phyloP scores from a whole-genome alignment of 1,140 invertebrate genomes.

The Drosophila pseudoobscura region DNA sequence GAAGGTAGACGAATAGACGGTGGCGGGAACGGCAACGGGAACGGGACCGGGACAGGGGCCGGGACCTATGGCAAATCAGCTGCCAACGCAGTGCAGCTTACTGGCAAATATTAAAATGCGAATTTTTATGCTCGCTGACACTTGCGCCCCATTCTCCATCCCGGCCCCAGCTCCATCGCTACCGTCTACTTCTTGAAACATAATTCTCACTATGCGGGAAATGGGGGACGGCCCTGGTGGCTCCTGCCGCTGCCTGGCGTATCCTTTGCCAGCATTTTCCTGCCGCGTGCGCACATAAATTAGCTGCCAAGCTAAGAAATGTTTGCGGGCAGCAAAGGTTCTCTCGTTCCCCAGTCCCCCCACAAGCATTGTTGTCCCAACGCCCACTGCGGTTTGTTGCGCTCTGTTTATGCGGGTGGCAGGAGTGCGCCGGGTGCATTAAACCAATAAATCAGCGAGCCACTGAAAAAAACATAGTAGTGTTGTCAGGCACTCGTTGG shows the following conservation, averaged over 20 bases:
- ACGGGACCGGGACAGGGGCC: background rate
- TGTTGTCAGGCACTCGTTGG: constrained; percentile 71
- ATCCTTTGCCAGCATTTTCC: constrained; percentile 77
- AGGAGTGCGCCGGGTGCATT: constrained; percentile 63
- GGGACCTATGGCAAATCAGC: constrained; percentile 67
- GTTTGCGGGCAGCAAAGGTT: constrained; percentile 73
- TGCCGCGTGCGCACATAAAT: constrained; percentile 79
- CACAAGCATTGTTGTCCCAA: constrained; percentile 44
- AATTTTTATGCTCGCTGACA: constrained; percentile 80
- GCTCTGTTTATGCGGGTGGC: constrained; percentile 74
- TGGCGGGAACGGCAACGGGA: background rate
- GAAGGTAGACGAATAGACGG: background rate
- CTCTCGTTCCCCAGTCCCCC: background rate
- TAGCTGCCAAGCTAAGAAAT: constrained; percentile 81
- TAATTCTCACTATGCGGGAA: constrained; percentile 70
- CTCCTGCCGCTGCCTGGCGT: constrained; percentile 36
- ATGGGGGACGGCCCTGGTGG: constrained; percentile 6
- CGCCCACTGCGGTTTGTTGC: constrained; percentile 73
- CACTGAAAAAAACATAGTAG: constrained; percentile 63
- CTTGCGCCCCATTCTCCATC: constrained; percentile 47
- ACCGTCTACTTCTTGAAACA: constrained; percentile 25
- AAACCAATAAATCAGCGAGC: constrained; percentile 78
- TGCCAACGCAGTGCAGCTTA: constrained; percentile 70
- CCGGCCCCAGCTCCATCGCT: background rate
- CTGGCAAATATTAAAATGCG: constrained; percentile 81